Evolutionary conservation across 2,888 invertebrate genomes (phyloP).

Genomic region (Oasisia sp.): DNA sequence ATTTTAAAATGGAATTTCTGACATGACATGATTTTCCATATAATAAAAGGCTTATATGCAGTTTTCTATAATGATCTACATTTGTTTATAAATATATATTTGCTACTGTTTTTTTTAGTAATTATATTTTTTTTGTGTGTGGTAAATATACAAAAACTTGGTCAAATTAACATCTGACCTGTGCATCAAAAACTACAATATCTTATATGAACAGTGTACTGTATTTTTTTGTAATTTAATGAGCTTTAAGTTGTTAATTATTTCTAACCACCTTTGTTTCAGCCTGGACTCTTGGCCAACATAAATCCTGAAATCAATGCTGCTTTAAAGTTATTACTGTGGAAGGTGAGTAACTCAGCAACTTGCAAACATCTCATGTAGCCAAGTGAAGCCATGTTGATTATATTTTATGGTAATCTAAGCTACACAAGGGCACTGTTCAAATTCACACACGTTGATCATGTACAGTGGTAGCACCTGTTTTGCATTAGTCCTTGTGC

Average conservation of each 20-base stretch:
- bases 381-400: background rate
- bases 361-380: background rate
- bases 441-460: background rate
- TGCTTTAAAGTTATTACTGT: background rate
- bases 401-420: background rate
- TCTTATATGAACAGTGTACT: too few relatives aligned
- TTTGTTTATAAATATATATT: background rate
- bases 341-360: background rate
- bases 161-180: background rate
- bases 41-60: background rate
- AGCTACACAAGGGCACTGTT: background rate
- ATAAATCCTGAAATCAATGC: conserved; percentile 1
- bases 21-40: background rate
- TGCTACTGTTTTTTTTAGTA: background rate
- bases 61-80: background rate
- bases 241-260: background rate
- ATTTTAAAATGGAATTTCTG: background rate
- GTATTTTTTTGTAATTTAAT: too few relatives aligned
- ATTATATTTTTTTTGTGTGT: background rate
- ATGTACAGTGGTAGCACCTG: too few relatives aligned
- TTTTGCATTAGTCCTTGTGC: background rate
- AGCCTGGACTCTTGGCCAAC: background rate
- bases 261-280: background rate
- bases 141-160: background rate
- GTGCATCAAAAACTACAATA: background rate